Percentiles rank a stretch among this genome's conserved stretches.
phyloP scores from a whole-genome alignment of 2,888 invertebrate species.

The Stomorhina lunata region DNA sequence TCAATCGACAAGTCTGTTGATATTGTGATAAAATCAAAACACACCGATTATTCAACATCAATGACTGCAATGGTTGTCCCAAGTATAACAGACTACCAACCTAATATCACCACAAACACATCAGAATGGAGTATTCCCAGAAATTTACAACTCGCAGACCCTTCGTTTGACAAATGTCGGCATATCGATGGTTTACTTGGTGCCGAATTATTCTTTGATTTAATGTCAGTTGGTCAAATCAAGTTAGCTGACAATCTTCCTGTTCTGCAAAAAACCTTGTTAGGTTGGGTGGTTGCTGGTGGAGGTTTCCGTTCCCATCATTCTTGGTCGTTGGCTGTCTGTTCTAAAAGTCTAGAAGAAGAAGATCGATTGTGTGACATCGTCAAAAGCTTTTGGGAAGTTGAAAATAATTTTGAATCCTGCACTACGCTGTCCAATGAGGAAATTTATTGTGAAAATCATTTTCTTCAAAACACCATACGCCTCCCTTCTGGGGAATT shows the following conservation, averaged over 20 bases:
- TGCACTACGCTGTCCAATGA: background rate
- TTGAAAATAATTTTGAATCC: background rate
- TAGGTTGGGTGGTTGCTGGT: conserved; percentile 65
- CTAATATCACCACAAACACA: conserved; percentile 33
- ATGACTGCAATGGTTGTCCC: conserved; percentile 25
- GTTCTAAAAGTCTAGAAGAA: background rate
- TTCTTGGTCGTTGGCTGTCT: background rate
- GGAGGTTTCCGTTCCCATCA: conserved; percentile 11
- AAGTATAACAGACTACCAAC: conserved; percentile 48
- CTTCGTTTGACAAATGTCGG: conserved; percentile 44
- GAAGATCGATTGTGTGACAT: background rate
- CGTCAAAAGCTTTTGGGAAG: too few species aligned
- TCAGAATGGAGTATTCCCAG: conserved; percentile 55
- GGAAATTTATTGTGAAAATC: background rate
- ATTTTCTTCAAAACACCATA: too few species aligned
- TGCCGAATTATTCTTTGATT: conserved; percentile 62
- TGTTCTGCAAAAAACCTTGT: conserved; percentile 60
- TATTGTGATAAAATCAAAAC: background rate
- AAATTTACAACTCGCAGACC: conserved; percentile 57
- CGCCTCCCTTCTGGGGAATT: background rate
- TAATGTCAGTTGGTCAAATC: conserved; percentile 66
- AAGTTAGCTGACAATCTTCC: conserved; percentile 51
- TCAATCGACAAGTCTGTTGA: conserved; percentile 27
- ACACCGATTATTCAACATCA: background rate
- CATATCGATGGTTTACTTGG: conserved; percentile 58